Conservation (phyloP, 1,140 invertebrate genomes). For the Bombus pascuorum region DNA sequence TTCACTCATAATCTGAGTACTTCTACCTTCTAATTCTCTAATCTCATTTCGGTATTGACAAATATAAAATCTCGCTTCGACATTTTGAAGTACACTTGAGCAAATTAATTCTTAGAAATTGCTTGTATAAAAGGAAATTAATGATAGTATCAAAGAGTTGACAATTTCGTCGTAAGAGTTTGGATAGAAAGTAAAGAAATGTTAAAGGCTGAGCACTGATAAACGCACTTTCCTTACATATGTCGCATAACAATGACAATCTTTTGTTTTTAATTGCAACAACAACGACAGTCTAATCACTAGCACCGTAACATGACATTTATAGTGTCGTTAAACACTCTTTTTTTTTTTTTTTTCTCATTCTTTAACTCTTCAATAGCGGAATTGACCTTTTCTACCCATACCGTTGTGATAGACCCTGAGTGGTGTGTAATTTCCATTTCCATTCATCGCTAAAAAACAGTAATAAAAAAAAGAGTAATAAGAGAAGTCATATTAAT, state of each 20-base stretch:
- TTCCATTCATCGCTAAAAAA: slow-evolving; percentile 85
- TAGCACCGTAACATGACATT: slow-evolving; percentile 50
- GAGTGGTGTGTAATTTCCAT: slow-evolving; percentile 89
- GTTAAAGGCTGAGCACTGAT: slow-evolving; percentile 1
- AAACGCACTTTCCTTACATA: slow-evolving; percentile 1
- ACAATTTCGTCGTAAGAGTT: background rate
- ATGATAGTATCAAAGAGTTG: slow-evolving; percentile 17
- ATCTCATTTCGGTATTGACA: slow-evolving; percentile 17
- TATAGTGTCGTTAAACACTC: slow-evolving; percentile 39
- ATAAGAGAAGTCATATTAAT: slow-evolving; percentile 28
- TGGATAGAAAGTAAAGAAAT: background rate
- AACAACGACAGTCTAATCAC: slow-evolving; percentile 40
- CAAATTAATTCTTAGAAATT: slow-evolving; percentile 27
- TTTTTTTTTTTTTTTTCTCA: background rate
- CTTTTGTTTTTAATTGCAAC: slow-evolving; percentile 20
- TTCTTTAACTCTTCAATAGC: slow-evolving; percentile 84
- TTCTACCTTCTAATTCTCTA: slow-evolving; percentile 5
- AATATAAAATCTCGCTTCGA: slow-evolving; percentile 16
- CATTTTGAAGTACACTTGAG: slow-evolving; percentile 24
- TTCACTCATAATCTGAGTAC: slow-evolving; percentile 5
- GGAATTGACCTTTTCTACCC: slow-evolving; percentile 89
- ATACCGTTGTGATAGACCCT: slow-evolving; percentile 90
- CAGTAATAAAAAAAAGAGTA: background rate
- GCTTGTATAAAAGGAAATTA: slow-evolving; percentile 19
- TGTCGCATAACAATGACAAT: slow-evolving; percentile 34